Conservation (phyloP, 2,888 invertebrate species). For the Sinelater perroti region DNA sequence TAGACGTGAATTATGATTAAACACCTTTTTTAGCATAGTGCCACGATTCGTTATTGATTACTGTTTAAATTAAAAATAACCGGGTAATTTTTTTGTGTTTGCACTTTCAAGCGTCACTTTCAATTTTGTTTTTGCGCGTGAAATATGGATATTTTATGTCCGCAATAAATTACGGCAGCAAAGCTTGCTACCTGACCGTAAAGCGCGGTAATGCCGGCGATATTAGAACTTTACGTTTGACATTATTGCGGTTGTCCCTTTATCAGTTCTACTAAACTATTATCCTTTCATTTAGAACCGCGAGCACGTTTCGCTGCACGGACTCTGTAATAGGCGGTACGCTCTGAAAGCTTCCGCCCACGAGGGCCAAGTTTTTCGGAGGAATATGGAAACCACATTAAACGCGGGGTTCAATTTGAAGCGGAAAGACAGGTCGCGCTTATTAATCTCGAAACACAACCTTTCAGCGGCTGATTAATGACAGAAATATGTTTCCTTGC, state of each 20-base stretch:
- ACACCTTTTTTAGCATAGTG: neutral
- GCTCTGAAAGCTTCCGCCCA: constrained; percentile 13
- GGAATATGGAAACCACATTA: constrained; percentile 15
- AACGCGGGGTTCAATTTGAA: constrained; percentile 12
- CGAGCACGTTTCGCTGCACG: constrained; percentile 18
- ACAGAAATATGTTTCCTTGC: constrained; percentile 16
- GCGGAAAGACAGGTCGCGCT: constrained; percentile 3
- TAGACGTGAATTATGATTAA: constrained; percentile 7
- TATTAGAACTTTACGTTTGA: constrained; percentile 26
- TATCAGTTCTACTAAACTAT: constrained; percentile 25
- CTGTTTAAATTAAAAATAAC: neutral
- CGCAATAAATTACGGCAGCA: too few relatives aligned
- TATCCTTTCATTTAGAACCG: constrained; percentile 24
- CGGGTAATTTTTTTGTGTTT: too few relatives aligned
- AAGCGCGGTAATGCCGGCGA: constrained; percentile 7
- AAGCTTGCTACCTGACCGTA: constrained; percentile 4
- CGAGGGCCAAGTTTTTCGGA: constrained; percentile 4
- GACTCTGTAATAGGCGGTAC: constrained; percentile 13
- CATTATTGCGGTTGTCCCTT: constrained; percentile 17
- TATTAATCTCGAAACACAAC: constrained; percentile 19
- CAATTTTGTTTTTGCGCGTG: too few relatives aligned
- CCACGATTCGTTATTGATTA: neutral
- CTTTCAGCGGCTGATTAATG: constrained; percentile 27
- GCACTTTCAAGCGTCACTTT: too few relatives aligned
- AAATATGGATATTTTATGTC: too few relatives aligned